Percentiles rank a stretch among this genome's conserved stretches.
phyloP scores from a whole-genome alignment of 2,888 invertebrate genomes.

The Macrophya annulata region DNA sequence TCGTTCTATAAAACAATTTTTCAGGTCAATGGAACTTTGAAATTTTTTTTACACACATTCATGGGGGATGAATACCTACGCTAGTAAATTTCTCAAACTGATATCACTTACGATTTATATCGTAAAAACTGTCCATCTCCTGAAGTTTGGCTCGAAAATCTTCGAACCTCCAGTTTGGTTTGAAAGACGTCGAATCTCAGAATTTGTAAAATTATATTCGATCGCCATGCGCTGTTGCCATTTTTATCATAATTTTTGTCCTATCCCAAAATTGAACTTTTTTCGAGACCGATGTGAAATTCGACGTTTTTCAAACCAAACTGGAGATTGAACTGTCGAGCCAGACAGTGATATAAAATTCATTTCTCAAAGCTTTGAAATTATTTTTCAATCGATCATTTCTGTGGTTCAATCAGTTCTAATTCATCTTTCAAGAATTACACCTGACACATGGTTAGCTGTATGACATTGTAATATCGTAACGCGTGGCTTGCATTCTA shows the following conservation, averaged over 20 bases:
- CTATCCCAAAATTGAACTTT: too few relatives aligned
- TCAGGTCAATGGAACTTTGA: not conserved
- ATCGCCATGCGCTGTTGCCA: too few relatives aligned
- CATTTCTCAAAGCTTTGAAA: not conserved
- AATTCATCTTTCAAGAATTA: not conserved
- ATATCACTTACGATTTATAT: not conserved
- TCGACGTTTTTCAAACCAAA: too few relatives aligned
- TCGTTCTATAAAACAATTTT: not conserved
- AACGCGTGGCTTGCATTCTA: not conserved
- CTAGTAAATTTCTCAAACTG: not conserved
- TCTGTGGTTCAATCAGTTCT: not conserved
- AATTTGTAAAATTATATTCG: too few relatives aligned
- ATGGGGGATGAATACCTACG: not conserved
- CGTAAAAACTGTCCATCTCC: too few relatives aligned
- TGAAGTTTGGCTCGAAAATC: too few relatives aligned
- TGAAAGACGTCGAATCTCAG: too few relatives aligned
- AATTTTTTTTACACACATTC: not conserved
- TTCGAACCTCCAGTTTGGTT: too few relatives aligned
- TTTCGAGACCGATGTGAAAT: too few relatives aligned
- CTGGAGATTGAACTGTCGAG: too few relatives aligned
- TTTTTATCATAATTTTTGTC: too few relatives aligned
- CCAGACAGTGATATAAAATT: not conserved
- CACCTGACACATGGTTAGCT: not conserved
- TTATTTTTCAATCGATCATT: not conserved
- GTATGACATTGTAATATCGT: not conserved